Conservation (phyloP, 2,888 invertebrate species). For the Chorisops tibialis region DNA sequence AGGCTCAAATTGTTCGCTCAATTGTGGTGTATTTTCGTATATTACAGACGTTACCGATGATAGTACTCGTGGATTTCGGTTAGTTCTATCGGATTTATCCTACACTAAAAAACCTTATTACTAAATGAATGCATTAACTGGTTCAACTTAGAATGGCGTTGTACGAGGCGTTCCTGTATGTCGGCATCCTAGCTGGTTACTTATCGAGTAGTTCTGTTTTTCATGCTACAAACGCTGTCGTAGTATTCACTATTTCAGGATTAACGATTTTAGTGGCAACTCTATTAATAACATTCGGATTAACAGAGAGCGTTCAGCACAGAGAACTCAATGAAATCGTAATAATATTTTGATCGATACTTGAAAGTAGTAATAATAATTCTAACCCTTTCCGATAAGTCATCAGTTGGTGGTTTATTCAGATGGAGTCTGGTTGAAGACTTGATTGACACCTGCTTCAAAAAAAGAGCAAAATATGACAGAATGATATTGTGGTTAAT, state of each 20-base stretch:
- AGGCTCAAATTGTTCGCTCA: constrained; percentile 62
- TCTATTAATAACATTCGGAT: constrained; percentile 42
- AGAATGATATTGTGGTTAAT: constrained; percentile 49
- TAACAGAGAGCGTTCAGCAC: constrained; percentile 45
- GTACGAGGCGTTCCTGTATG: constrained; percentile 62
- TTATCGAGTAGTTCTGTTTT: constrained; percentile 61
- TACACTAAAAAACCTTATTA: neutral
- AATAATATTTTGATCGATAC: constrained; percentile 22
- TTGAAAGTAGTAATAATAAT: neutral
- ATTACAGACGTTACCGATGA: constrained; percentile 63
- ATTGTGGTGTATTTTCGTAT: constrained; percentile 64
- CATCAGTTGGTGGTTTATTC: constrained; percentile 47
- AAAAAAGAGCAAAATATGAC: constrained; percentile 46
- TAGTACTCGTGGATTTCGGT: constrained; percentile 62
- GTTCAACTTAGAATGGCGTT: constrained; percentile 47
- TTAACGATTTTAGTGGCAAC: constrained; percentile 40
- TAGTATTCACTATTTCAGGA: constrained; percentile 44
- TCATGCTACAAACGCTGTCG: constrained; percentile 44
- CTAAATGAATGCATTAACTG: neutral
- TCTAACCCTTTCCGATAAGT: constrained; percentile 35
- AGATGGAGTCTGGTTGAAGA: constrained; percentile 46
- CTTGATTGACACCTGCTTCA: constrained; percentile 46
- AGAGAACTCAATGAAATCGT: constrained; percentile 36
- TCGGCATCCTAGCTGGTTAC: constrained; percentile 62
- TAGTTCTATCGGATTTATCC: neutral